These are phyloP conservation scores for Punctoribates punctum DNA, from an alignment of 2,888 invertebrate genomes.

Conservation along the genomic window DNA sequence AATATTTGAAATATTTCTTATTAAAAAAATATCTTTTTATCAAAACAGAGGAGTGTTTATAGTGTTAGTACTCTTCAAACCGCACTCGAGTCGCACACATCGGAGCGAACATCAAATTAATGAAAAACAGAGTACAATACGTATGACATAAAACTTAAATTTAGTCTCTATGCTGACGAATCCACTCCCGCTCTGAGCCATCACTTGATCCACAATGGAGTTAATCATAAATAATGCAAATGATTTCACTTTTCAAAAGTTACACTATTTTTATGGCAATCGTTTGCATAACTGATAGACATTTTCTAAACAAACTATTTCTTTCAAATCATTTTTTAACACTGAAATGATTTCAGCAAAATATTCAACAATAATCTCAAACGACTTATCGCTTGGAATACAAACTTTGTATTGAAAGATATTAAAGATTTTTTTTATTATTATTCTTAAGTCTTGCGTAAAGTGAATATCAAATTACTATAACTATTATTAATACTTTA, in stretches of 20 bases:
- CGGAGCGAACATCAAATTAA: slow-evolving; percentile 12
- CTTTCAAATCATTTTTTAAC: not conserved
- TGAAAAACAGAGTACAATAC: not conserved
- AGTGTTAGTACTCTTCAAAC: not conserved
- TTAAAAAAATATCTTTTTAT: not conserved
- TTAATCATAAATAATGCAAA: slow-evolving; percentile 10
- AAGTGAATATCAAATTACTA: slow-evolving; percentile 21
- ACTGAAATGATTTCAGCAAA: not conserved
- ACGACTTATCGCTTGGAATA: not conserved
- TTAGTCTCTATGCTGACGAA: not conserved
- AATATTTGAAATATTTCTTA: not conserved
- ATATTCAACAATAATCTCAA: not conserved
- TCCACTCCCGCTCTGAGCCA: not conserved
- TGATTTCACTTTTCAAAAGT: not conserved
- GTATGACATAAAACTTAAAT: slow-evolving; percentile 13
- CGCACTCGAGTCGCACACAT: not conserved
- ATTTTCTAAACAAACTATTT: not conserved
- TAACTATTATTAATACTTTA: not conserved
- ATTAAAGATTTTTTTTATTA: not conserved
- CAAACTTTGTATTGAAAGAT: no score
- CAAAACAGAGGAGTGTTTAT: not conserved
- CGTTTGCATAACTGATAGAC: slow-evolving; percentile 20
- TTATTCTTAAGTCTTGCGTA: not conserved
- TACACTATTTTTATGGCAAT: not conserved
- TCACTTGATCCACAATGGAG: not conserved